phyloP scores from a whole-genome alignment of 2,113 vertebrate genomes.

The Anthoscopus minutus region DNA sequence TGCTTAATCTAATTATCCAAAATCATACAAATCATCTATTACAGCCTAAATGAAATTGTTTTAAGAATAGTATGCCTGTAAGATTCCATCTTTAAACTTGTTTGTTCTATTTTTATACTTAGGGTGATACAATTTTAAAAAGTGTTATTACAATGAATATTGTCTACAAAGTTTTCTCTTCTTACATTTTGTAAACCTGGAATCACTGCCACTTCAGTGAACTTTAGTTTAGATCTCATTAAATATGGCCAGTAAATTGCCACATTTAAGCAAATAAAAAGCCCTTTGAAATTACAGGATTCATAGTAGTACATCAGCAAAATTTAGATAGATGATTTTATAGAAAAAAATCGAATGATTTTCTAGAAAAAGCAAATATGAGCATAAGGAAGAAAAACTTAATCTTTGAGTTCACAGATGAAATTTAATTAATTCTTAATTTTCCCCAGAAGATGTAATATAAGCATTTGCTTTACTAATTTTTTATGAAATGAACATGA shows the following conservation, averaged over 20 bases:
- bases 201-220: neutral
- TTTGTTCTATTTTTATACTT: neutral
- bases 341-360: neutral
- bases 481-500: neutral
- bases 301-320: neutral
- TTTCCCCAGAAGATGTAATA: neutral
- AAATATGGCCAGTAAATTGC: neutral
- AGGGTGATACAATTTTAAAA: neutral
- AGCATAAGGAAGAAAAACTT: neutral
- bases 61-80: neutral
- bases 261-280: neutral
- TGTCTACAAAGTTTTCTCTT: neutral
- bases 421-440: neutral
- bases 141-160: neutral
- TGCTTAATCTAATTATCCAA: neutral
- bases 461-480: neutral
- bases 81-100: neutral
- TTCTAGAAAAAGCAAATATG: neutral
- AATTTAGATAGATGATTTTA: neutral
- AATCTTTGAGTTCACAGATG: neutral
- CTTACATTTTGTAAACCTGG: neutral
- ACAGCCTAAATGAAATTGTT: neutral
- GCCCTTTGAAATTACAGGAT: neutral
- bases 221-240: neutral
- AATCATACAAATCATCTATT: neutral